These are phyloP conservation scores for Siniperca obscura DNA, from an alignment of 2,797 vertebrate genomes.

Conservation along the genomic window DNA sequence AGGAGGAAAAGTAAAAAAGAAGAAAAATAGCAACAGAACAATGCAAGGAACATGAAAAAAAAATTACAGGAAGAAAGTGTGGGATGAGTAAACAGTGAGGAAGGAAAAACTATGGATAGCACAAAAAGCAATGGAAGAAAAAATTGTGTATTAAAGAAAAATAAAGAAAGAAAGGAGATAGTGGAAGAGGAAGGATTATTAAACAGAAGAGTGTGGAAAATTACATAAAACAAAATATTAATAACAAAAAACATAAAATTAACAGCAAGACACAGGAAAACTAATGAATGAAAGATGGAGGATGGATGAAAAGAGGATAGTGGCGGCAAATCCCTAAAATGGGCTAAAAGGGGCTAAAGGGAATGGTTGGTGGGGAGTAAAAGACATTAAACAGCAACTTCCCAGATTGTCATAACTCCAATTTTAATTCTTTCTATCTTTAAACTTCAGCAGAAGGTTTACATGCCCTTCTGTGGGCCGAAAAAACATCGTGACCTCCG, in stretches of 20 bases:
- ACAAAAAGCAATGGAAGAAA: background rate
- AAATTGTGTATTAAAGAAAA: background rate
- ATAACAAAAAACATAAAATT: background rate
- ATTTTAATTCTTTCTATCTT: background rate
- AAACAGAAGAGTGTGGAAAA: background rate
- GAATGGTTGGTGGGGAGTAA: background rate
- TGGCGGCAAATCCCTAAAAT: conserved; percentile 13
- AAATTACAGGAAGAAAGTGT: too few species aligned
- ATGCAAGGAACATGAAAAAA: background rate
- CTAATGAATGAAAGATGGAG: conserved; percentile 22
- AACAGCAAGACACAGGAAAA: conserved; percentile 5
- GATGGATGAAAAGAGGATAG: background rate
- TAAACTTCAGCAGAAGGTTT: background rate
- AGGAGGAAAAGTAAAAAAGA: background rate
- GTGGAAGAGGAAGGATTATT: background rate
- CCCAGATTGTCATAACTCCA: conserved; percentile 1
- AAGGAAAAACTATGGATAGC: background rate
- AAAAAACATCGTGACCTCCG: conserved; percentile 15
- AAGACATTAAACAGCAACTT: conserved; percentile 26
- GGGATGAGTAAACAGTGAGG: background rate
- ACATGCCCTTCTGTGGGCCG: background rate
- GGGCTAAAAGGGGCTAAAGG: background rate
- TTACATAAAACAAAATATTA: background rate
- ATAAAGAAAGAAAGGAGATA: background rate
- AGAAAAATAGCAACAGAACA: background rate